Evolutionary conservation across 2,113 vertebrate species (phyloP), one percentile per base, ranked within the genome.

Genomic region (Donacobius atricapilla): DNA sequence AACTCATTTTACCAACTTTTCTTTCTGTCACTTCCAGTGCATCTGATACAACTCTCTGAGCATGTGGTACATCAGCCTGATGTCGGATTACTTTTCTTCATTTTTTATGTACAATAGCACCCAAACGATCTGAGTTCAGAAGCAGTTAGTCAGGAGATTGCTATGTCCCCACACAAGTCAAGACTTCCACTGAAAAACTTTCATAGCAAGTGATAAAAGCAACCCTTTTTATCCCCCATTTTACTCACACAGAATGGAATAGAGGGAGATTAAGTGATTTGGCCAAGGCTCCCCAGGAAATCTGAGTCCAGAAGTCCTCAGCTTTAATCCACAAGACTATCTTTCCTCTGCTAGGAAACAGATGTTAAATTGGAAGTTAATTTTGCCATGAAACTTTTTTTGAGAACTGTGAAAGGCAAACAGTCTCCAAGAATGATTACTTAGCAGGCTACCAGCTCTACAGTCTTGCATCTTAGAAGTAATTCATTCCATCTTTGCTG

Each of bases 331-430:
- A 83, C 54, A 63, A 47, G 45, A 47, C 73, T 61, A 47, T 93
- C 96, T 83, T 86, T 90, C 75, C 73, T 97, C 92, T 96, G 51
- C 91, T 96, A 97, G 83, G 77, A 97, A 96, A 90, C 87, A 94
- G 91, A 92, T 97, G 93, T 92, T 97, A 96, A 96, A 96, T 71
- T 97, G 95, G 57, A 97, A 97, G 95, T 93, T 95, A 97, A 97
- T 96, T 98, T 96, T 97, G 64, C 87, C 72, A 94, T 88, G 77
- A 96, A 97, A 94, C 51, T 65, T 96, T 82, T 96, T 93, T 83
- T 73, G 83, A 97, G 95, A 93, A 90, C 76, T 96, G 90, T 82
- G 84, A 96, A 97, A 95, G 70, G 95, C 50, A 3, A 93, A 84
- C 9, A 57, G 71, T 86, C 73, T 94, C 83, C 92, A 88, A 96